phyloP scores from a whole-genome alignment of 2,888 invertebrate species.

The Xanthia icteritia region DNA sequence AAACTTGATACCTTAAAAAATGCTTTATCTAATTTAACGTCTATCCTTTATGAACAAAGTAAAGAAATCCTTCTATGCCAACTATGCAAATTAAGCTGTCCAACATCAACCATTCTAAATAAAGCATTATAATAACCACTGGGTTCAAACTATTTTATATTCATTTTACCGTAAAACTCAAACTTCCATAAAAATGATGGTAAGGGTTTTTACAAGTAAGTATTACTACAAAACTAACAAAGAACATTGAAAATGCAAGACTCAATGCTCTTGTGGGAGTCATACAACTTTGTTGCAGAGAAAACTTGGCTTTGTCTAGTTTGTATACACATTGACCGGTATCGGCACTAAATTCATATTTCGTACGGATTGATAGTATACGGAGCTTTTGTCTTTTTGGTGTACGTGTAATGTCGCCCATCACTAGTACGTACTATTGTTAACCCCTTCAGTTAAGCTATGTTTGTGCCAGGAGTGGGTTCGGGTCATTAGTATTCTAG shows the following conservation, averaged over 20 bases:
- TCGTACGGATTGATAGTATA: constrained; percentile 1
- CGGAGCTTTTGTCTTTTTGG: not conserved
- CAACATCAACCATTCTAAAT: not conserved
- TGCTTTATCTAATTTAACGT: not conserved
- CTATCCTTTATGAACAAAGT: not conserved
- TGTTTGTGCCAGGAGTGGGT: not conserved
- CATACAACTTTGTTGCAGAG: constrained; percentile 55
- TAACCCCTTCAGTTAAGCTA: too few species aligned
- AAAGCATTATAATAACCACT: not conserved
- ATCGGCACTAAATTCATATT: constrained; percentile 2
- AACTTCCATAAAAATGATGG: constrained; percentile 48
- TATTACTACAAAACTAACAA: constrained; percentile 64
- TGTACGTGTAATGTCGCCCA: not conserved
- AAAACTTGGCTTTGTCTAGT: constrained; percentile 41
- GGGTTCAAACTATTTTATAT: constrained; percentile 34
- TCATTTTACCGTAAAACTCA: constrained; percentile 42
- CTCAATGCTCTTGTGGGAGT: constrained; percentile 60
- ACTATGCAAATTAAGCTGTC: not conserved
- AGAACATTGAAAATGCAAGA: constrained; percentile 75
- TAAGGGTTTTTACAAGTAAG: constrained; percentile 48
- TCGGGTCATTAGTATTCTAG: not conserved
- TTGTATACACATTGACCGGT: constrained; percentile 26
- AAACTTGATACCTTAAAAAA: not conserved
- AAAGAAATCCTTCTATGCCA: not conserved
- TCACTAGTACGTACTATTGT: not conserved